Evolutionary conservation across 2,888 invertebrate genomes (phyloP).

Genomic region (Pachydiplax longipennis): DNA sequence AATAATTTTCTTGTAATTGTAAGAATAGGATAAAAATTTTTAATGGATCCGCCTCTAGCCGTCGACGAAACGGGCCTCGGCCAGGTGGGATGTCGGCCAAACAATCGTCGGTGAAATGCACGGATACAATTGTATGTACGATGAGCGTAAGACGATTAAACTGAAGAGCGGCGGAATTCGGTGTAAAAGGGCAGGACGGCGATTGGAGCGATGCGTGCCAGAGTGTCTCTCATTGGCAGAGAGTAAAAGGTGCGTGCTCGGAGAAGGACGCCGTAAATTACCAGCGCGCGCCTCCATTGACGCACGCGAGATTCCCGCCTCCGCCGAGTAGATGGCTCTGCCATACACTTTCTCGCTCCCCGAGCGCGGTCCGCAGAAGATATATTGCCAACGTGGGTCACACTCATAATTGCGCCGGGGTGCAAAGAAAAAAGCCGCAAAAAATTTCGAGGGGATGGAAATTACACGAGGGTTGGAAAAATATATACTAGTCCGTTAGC

Average conservation of each 20-base stretch:
- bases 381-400: background rate
- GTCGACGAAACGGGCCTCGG: too few relatives aligned
- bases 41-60: too few relatives aligned
- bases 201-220: too few relatives aligned
- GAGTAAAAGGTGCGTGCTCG: background rate
- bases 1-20: too few relatives aligned
- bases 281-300: constrained; percentile 5
- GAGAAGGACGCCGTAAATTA: constrained; percentile 3
- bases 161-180: too few relatives aligned
- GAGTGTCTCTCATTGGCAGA: constrained; percentile 21
- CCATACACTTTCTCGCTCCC: constrained; percentile 4
- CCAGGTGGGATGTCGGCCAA: too few relatives aligned
- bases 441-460: background rate
- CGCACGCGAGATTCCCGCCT: background rate
- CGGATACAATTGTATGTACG: too few relatives aligned
- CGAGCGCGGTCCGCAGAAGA: background rate
- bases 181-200: too few relatives aligned
- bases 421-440: background rate
- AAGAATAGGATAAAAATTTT: too few relatives aligned
- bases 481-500: background rate
- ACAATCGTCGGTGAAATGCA: too few relatives aligned
- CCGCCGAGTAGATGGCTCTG: constrained; percentile 36
- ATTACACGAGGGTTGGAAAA: background rate
- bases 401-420: constrained; percentile 25
- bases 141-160: too few relatives aligned